Percentiles rank a stretch among this genome's conserved stretches.
Conservation (phyloP, 1,140 invertebrate genomes). For the Venturia canescens region DNA sequence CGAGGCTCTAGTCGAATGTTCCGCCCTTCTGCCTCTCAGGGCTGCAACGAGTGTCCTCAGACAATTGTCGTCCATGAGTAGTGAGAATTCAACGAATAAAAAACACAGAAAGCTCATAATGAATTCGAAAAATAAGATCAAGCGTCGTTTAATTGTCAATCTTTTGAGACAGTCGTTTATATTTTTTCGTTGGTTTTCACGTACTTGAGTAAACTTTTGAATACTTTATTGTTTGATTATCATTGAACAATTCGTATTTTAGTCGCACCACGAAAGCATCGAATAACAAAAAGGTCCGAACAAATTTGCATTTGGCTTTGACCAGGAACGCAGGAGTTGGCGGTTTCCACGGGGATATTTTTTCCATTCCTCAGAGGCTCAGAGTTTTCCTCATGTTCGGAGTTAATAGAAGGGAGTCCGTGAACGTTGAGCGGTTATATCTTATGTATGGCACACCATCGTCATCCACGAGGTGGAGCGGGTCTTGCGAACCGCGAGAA, state of each 20-base stretch:
- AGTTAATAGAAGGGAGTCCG: background rate
- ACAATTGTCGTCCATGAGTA: background rate
- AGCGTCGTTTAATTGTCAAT: too few relatives aligned
- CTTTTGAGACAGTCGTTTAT: too few relatives aligned
- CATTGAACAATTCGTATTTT: conserved; percentile 23
- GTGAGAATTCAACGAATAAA: background rate
- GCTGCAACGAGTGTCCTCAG: background rate
- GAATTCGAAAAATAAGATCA: background rate
- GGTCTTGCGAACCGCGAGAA: conserved; percentile 17
- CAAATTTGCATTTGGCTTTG: conserved; percentile 61
- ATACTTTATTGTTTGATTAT: too few relatives aligned
- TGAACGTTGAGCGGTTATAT: conserved; percentile 63
- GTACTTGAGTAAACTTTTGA: too few relatives aligned
- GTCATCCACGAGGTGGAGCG: conserved; percentile 59
- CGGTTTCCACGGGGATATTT: conserved; percentile 17
- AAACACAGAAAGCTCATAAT: background rate
- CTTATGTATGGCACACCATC: conserved; percentile 69
- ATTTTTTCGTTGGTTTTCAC: too few relatives aligned
- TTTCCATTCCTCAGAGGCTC: conserved; percentile 13
- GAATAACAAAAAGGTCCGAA: conserved; percentile 70
- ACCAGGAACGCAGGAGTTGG: conserved; percentile 66
- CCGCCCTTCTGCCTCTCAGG: background rate
- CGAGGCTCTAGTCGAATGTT: background rate
- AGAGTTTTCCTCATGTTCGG: background rate
- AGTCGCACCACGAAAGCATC: conserved; percentile 46